A percentile compares a stretch with the other conserved stretches of the same genome.
phyloP scores from a whole-genome alignment of 2,113 vertebrate species.

The Pelmatolapia mariae region DNA sequence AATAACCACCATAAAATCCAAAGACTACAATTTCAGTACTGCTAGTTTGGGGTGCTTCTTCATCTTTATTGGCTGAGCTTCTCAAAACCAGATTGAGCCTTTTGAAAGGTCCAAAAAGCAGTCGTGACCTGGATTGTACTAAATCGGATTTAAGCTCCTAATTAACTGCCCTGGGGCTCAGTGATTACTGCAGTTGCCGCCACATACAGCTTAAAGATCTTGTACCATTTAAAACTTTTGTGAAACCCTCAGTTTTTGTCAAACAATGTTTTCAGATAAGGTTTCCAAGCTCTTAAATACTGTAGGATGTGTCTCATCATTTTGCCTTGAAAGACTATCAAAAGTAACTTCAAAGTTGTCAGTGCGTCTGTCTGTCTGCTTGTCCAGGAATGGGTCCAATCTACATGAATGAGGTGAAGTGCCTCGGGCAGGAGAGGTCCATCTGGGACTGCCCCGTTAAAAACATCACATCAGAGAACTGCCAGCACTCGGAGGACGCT shows the following conservation, averaged over 20 bases:
- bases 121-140: neutral
- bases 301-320: neutral
- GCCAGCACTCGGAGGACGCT: slow-evolving; percentile 84
- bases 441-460: slow-evolving; percentile 86
- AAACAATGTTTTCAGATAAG: neutral
- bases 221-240: neutral
- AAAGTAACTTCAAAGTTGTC: neutral
- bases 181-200: neutral
- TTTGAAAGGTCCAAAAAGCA: neutral
- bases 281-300: neutral
- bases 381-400: slow-evolving; percentile 85
- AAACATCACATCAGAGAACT: slow-evolving; percentile 90
- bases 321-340: neutral
- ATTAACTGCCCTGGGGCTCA: neutral
- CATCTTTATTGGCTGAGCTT: neutral
- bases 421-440: slow-evolving; percentile 80
- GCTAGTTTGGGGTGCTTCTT: neutral
- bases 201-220: neutral
- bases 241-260: neutral
- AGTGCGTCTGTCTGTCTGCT: neutral
- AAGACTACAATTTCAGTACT: neutral
- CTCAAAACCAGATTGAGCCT: neutral
- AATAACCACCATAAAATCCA: neutral
- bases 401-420: slow-evolving; percentile 90
- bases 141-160: accelerated